Evolutionary conservation across 2,797 vertebrate genomes (phyloP), one percentile per base, ranked within the genome.

Genomic region (Simalia tracyae): DNA sequence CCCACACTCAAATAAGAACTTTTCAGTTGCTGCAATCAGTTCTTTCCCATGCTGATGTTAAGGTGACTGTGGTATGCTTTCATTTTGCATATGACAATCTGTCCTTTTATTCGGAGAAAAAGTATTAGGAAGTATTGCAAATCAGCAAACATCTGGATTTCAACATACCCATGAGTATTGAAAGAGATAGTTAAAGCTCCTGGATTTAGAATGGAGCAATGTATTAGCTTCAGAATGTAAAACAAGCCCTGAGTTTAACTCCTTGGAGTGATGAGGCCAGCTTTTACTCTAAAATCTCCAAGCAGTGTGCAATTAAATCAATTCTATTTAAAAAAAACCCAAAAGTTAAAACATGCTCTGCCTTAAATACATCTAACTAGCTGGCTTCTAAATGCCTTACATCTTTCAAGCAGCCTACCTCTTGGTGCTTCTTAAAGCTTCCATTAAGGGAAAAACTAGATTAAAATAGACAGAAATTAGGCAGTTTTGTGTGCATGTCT

Each of bases 91-190:
- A 1, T 87, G 95, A 89, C 88, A 92, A 89, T 93, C 72, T 93
- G 17, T 91, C 72, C n/a, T 72, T 92, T 91, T 94, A 91, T 94
- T 95, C 86, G 24, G 19, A 61, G 42, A 92, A 50, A 42, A 63
- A 93, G 87, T 68, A 85, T 0, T 92, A 90, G 91, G 90, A 92
- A 56, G 42, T 89, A 76, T 91, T 94, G 91, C 91, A 93, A 94
- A 93, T 95, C 87, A 92, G 54, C 93, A 96, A 94, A 95, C 92
- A 93, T 95, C 95, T 96, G 94, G 88, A 94, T 94, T 96, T 95
- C 93, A 88, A 93, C 89, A 88, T 95, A 31, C 85, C 54, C 86
- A 92, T 46, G 66, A 92, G 31, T 85, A 86, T 88, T 95, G 93
- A 96, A 95, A 90, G 60, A 91, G 4, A 15, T 76, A 89, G 56